A percentile compares a stretch with the other conserved stretches of the same genome.
phyloP scores from a whole-genome alignment of 2,888 invertebrate genomes.

The Dasysyrphus tricinctus region DNA sequence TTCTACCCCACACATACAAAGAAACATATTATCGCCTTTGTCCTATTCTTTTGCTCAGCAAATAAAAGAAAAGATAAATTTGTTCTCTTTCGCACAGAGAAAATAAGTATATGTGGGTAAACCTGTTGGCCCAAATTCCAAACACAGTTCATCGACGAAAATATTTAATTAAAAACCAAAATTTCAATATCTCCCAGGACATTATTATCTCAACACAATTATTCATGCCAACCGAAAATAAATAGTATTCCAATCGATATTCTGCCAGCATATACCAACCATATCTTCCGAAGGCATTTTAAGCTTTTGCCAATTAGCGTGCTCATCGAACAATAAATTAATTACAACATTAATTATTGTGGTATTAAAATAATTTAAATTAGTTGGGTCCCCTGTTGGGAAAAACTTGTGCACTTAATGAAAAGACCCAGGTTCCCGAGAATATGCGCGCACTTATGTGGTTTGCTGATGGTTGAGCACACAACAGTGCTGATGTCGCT shows the following conservation, averaged over 20 bases:
- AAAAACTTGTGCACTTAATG: background rate
- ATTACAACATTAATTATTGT: slow-evolving; percentile 82
- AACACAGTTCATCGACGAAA: background rate
- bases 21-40: too few relatives aligned
- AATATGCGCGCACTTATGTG: slow-evolving; percentile 28
- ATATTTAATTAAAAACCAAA: background rate
- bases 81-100: too few relatives aligned
- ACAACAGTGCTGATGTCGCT: background rate
- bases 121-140: background rate
- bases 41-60: too few relatives aligned
- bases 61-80: too few relatives aligned
- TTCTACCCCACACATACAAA: too few relatives aligned
- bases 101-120: too few relatives aligned
- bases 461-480: slow-evolving; percentile 23
- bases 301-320: slow-evolving; percentile 68
- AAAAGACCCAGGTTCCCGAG: background rate
- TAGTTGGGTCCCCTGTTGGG: slow-evolving; percentile 43
- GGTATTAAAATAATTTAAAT: slow-evolving; percentile 82
- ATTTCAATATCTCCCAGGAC: background rate
- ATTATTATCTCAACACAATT: background rate
- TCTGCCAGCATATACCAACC: background rate
- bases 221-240: background rate
- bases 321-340: slow-evolving; percentile 79
- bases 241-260: slow-evolving; percentile 17
- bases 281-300: slow-evolving; percentile 49